Conservation (phyloP, 2,113 vertebrate genomes). For the Sialia sialis region DNA sequence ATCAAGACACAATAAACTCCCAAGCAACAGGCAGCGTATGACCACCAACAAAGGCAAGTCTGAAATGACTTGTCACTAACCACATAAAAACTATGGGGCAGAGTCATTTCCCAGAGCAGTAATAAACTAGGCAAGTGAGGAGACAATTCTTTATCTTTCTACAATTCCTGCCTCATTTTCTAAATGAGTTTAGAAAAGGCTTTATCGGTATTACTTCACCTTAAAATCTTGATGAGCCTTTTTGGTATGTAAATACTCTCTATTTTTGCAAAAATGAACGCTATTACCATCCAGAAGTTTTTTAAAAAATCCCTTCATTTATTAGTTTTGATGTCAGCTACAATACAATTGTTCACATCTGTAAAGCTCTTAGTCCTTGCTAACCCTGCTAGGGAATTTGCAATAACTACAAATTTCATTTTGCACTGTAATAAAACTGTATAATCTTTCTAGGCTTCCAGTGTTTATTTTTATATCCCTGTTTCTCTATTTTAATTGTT, state of each 20-base stretch:
- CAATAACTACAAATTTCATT: background rate
- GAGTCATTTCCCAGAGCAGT: background rate
- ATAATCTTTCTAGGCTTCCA: background rate
- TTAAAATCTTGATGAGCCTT: background rate
- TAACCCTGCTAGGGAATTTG: background rate
- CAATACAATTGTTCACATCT: background rate
- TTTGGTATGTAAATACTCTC: background rate
- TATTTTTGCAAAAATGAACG: background rate
- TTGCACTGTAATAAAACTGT: background rate
- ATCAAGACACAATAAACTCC: background rate
- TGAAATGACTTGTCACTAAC: background rate
- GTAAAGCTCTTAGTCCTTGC: background rate
- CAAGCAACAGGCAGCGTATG: background rate
- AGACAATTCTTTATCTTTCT: background rate
- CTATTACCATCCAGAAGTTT: background rate
- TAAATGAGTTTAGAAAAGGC: background rate
- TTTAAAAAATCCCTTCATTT: background rate
- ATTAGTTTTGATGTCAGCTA: background rate
- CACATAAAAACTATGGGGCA: background rate
- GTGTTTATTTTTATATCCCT: background rate
- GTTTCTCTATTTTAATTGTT: background rate
- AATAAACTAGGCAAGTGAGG: background rate
- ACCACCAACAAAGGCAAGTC: background rate
- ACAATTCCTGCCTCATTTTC: background rate
- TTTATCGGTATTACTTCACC: background rate